These are phyloP conservation scores for Orchesellides sinensis DNA, from an alignment of 2,888 invertebrate genomes.

Conservation along the genomic window DNA sequence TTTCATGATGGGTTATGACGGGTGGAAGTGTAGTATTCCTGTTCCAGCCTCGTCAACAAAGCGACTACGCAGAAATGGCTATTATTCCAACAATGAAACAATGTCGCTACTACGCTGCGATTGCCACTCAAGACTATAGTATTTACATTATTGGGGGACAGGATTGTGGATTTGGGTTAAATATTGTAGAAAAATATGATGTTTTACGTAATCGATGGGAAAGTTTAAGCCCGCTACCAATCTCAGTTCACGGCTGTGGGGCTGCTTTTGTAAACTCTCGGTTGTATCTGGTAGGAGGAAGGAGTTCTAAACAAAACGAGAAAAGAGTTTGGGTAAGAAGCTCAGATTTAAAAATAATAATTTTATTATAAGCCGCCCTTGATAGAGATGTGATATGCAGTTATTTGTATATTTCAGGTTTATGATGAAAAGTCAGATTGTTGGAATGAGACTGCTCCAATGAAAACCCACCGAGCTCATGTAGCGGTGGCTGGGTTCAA, in stretches of 20 bases:
- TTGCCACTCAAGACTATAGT: slow-evolving; percentile 75
- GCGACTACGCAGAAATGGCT: slow-evolving; percentile 71
- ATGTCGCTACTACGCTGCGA: slow-evolving; percentile 75
- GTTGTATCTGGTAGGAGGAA: slow-evolving; percentile 75
- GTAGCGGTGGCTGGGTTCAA: slow-evolving; percentile 75
- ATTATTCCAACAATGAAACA: slow-evolving; percentile 76
- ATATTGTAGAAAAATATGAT: slow-evolving; percentile 75
- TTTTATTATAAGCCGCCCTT: too few species aligned
- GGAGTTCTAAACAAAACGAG: slow-evolving; percentile 74
- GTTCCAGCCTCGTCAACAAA: slow-evolving; percentile 67
- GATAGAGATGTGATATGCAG: not conserved
- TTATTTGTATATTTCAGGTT: slow-evolving; percentile 66
- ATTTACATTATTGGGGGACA: slow-evolving; percentile 76
- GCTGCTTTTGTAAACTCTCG: slow-evolving; percentile 75
- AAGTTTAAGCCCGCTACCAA: slow-evolving; percentile 74
- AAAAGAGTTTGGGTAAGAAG: slow-evolving; percentile 75
- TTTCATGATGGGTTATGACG: slow-evolving; percentile 76
- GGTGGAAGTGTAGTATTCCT: slow-evolving; percentile 76
- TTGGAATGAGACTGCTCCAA: slow-evolving; percentile 75
- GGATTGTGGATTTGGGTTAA: slow-evolving; percentile 74
- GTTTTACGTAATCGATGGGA: slow-evolving; percentile 75
- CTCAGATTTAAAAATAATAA: not conserved
- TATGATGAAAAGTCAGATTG: slow-evolving; percentile 75
- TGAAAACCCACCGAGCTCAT: slow-evolving; percentile 75
- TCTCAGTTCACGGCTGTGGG: slow-evolving; percentile 75